phyloP scores from a whole-genome alignment of 2,888 invertebrate genomes.

The Tigriopus californicus region DNA sequence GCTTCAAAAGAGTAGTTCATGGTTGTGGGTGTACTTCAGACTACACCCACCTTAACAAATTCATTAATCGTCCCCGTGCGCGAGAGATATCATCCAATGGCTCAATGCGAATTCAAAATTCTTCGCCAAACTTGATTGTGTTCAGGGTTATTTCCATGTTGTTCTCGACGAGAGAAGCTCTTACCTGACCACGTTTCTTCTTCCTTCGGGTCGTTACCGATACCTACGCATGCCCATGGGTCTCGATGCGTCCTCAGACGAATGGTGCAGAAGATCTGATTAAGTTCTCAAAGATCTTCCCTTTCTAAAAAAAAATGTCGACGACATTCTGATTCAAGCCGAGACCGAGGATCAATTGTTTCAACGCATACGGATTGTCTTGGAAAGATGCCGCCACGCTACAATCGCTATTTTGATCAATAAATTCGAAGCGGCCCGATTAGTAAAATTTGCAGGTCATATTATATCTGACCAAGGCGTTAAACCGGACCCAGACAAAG shows the following conservation, averaged over 20 bases:
- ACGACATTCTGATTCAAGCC: conserved; percentile 1
- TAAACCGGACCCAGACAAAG: not conserved
- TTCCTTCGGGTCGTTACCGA: not conserved
- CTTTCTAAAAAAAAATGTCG: not conserved
- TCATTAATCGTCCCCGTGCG: no score
- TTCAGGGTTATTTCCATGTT: not conserved
- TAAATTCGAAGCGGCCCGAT: not conserved
- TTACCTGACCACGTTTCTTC: not conserved
- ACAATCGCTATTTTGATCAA: not conserved
- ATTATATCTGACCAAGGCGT: not conserved
- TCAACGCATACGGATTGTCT: not conserved
- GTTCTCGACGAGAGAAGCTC: not conserved
- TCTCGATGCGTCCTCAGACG: not conserved
- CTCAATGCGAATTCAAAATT: not conserved
- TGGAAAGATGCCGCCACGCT: not conserved
- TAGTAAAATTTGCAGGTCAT: not conserved
- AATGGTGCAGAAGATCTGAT: conserved; percentile 1
- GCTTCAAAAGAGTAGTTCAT: no score
- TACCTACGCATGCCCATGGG: conserved; percentile 1
- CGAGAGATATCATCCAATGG: not conserved
- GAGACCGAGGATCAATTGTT: not conserved
- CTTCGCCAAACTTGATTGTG: not conserved
- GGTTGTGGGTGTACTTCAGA: no score
- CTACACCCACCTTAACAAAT: no score
- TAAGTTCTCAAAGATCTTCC: not conserved